phyloP scores from a whole-genome alignment of 2,888 invertebrate genomes.

The Adineta ricciae region DNA sequence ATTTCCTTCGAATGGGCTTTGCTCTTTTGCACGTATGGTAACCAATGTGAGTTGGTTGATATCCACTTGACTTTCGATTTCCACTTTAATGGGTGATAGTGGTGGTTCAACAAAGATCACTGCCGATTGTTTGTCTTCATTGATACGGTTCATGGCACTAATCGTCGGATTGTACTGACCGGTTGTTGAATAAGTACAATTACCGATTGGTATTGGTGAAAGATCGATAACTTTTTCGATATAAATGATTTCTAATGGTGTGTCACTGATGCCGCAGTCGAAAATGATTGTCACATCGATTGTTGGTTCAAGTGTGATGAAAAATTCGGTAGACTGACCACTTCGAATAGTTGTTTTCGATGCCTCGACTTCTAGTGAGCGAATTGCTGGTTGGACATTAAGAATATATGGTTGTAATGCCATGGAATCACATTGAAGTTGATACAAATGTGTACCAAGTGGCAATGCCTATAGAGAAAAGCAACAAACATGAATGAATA shows the following conservation, averaged over 20 bases:
- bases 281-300: neutral
- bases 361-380: neutral
- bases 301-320: neutral
- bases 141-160: neutral
- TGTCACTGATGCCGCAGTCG: neutral
- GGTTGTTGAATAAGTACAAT: neutral
- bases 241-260: neutral
- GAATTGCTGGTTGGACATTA: neutral
- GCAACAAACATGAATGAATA: too few species aligned
- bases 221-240: neutral
- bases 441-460: neutral
- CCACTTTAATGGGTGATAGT: neutral
- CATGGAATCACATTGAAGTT: neutral
- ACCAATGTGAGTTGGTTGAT: neutral
- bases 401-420: neutral
- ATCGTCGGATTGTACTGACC: neutral
- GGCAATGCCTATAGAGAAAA: neutral
- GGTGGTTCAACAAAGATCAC: neutral
- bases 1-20: neutral
- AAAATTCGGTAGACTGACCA: neutral
- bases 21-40: neutral
- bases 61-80: neutral
- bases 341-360: neutral
- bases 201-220: neutral
- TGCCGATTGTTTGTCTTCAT: neutral